Conservation (phyloP, 2,888 invertebrate genomes). For the Cephonodes hylas region DNA sequence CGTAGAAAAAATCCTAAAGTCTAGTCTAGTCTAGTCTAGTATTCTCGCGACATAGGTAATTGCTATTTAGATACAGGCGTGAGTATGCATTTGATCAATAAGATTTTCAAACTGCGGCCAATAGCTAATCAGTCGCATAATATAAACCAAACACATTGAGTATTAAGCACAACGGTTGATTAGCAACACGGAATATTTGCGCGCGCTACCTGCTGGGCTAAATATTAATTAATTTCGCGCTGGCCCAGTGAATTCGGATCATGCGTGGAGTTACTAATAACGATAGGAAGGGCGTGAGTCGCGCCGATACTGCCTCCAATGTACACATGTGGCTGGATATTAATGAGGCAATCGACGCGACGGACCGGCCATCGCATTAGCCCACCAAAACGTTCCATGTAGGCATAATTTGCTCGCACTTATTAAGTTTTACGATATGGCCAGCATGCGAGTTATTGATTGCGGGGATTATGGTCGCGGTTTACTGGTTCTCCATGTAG, state of each 20-base stretch:
- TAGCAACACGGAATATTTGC: background rate
- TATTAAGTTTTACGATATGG: conserved; percentile 11
- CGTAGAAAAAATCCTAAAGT: no score
- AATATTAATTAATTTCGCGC: conserved; percentile 46
- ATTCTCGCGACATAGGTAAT: no score
- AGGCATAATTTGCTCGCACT: background rate
- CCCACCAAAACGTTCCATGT: background rate
- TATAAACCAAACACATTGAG: conserved; percentile 3
- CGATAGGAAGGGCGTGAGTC: conserved; percentile 32
- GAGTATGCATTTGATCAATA: no score
- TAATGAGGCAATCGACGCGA: conserved; percentile 62
- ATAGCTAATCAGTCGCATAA: background rate
- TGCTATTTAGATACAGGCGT: no score
- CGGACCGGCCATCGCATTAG: conserved; percentile 47
- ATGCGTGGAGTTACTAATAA: conserved; percentile 40
- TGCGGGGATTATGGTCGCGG: background rate
- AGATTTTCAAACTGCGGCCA: no score
- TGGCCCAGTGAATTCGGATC: conserved; percentile 29
- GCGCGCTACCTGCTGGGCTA: conserved; percentile 21
- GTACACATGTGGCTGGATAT: conserved; percentile 60
- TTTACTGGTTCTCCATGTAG: background rate
- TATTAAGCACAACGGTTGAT: background rate
- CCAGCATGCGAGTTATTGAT: background rate
- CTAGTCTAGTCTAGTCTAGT: no score
- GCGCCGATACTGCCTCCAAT: conserved; percentile 10